phyloP scores from a whole-genome alignment of 2,797 vertebrate genomes.

The Limosa lapponica region DNA sequence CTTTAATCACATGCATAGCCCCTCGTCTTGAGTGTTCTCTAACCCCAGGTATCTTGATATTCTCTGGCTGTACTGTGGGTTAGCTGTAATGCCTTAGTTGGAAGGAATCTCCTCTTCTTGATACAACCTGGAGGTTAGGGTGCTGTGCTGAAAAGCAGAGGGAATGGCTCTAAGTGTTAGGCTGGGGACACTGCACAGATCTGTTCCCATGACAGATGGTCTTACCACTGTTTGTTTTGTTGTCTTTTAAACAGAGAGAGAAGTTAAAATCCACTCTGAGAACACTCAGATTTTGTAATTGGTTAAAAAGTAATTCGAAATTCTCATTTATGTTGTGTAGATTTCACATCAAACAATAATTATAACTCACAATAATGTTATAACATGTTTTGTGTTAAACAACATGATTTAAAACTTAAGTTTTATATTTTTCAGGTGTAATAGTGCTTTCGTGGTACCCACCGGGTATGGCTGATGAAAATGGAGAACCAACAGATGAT shows the following conservation, averaged over 20 bases:
- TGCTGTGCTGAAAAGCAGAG: background rate
- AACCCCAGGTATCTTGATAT: background rate
- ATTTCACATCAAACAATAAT: background rate
- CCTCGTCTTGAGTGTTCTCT: background rate
- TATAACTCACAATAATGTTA: background rate
- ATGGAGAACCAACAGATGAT: conserved; percentile 87
- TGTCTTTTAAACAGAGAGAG: background rate
- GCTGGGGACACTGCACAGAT: background rate
- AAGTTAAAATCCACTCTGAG: background rate
- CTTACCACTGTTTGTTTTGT: background rate
- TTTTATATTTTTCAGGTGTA: conserved; percentile 84
- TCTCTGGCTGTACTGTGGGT: background rate
- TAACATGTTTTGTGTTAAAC: background rate
- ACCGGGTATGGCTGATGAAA: conserved; percentile 87
- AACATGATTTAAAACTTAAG: background rate
- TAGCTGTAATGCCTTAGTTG: background rate
- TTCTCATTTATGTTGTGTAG: background rate
- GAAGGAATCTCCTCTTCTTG: background rate
- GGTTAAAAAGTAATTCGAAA: background rate
- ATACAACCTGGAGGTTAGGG: background rate
- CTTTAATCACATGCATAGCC: background rate
- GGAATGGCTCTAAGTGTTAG: background rate
- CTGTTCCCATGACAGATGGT: background rate
- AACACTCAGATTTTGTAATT: background rate
- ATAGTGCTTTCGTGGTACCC: conserved; percentile 96